phyloP scores from a whole-genome alignment of 1,140 invertebrate genomes.

The Atopsyche davidsoni region DNA sequence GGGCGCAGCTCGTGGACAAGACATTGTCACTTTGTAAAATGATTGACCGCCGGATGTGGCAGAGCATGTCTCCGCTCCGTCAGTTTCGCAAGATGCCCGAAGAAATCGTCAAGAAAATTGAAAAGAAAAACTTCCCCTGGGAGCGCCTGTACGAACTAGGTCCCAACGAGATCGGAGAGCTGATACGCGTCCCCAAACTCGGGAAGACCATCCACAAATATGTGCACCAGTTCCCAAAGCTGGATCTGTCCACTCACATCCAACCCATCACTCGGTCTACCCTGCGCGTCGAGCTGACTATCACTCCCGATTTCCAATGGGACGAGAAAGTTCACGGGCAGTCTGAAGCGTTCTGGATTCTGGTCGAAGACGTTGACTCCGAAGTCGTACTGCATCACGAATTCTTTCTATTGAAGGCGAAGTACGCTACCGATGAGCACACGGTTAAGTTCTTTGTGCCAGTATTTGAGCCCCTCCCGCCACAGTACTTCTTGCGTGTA shows the following conservation, averaged over 20 bases:
- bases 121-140: slow-evolving; percentile 96
- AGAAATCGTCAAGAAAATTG: slow-evolving; percentile 95
- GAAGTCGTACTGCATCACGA: slow-evolving; percentile 94
- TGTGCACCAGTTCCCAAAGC: slow-evolving; percentile 94
- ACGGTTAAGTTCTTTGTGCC: slow-evolving; percentile 97
- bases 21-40: slow-evolving; percentile 95
- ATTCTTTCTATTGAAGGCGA: slow-evolving; percentile 93
- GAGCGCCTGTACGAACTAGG: slow-evolving; percentile 93
- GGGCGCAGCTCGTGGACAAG: slow-evolving; percentile 97
- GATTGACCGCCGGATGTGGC: slow-evolving; percentile 99
- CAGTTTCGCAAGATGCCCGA: slow-evolving; percentile 98
- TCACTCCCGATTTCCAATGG: slow-evolving; percentile 99
- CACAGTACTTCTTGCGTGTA: slow-evolving; percentile 92
- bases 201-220: slow-evolving; percentile 98
- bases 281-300: slow-evolving; percentile 89
- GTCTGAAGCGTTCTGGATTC: slow-evolving; percentile 98
- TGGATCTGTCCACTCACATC: slow-evolving; percentile 92
- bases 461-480: slow-evolving; percentile 95
- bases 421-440: slow-evolving; percentile 93
- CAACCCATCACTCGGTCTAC: slow-evolving; percentile 97
- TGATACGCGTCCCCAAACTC: slow-evolving; percentile 91
- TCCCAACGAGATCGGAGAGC: slow-evolving; percentile 95
- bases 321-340: slow-evolving; percentile 94
- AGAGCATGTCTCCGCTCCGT: slow-evolving; percentile 96
- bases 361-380: slow-evolving; percentile 97